A percentile compares a stretch with the other conserved stretches of the same genome.
Conservation (phyloP, 2,888 invertebrate genomes). For the Cactoblastis cactorum region DNA sequence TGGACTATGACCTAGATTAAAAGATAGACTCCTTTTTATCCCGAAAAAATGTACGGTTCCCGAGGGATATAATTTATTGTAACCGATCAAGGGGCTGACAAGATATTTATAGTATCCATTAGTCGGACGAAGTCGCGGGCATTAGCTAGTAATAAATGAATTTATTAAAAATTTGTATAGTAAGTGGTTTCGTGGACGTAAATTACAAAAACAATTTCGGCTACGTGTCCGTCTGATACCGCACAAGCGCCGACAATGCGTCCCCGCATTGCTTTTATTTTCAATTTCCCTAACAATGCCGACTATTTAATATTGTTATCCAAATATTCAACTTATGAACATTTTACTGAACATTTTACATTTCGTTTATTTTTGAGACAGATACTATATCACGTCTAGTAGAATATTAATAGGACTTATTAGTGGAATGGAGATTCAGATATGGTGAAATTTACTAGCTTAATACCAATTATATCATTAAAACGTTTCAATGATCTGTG, state of each 20-base stretch:
- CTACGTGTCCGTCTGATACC: slow-evolving; percentile 17
- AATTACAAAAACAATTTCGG: slow-evolving; percentile 25
- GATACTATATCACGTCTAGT: no score
- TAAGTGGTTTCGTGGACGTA: background rate
- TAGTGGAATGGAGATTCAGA: no score
- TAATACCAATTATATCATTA: no score
- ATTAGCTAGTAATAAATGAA: background rate
- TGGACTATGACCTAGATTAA: no score
- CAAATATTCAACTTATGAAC: slow-evolving; percentile 1
- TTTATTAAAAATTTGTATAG: background rate
- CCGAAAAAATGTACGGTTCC: no score
- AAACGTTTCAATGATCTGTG: no score
- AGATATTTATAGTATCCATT: background rate
- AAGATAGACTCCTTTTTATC: no score
- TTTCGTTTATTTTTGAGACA: background rate
- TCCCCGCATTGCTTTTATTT: background rate
- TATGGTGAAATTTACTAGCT: no score
- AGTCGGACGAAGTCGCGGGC: no score
- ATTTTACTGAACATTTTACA: background rate
- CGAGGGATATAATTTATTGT: no score
- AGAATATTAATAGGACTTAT: no score
- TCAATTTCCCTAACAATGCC: background rate
- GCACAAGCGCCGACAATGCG: background rate
- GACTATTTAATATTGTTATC: background rate
- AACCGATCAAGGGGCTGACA: no score